Evolutionary conservation across 2,797 vertebrate species (phyloP).

Genomic region (Mareca strepera): DNA sequence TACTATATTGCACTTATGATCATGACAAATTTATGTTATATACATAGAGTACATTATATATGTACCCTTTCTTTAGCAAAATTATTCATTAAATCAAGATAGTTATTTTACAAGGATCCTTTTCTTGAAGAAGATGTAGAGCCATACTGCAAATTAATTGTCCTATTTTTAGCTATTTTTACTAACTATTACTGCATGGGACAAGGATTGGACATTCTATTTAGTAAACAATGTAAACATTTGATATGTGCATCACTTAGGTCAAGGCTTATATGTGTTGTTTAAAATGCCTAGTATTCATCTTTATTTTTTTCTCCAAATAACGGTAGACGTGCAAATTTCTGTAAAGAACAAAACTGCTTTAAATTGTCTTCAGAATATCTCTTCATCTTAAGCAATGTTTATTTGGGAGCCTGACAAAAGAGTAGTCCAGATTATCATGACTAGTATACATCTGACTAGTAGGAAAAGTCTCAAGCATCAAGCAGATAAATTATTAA

Average conservation of each 20-base stretch:
- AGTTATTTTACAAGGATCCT: neutral
- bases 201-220: neutral
- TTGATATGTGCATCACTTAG: neutral
- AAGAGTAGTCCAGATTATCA: neutral
- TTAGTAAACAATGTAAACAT: neutral
- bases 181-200: neutral
- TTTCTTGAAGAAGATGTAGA: neutral
- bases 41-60: neutral
- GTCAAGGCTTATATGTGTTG: neutral
- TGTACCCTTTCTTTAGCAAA: neutral
- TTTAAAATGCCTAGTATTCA: neutral
- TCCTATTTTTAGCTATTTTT: neutral
- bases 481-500: neutral
- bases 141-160: neutral
- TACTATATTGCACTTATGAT: neutral
- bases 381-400: neutral
- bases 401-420: neutral
- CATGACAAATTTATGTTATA: neutral
- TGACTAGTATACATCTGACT: neutral
- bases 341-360: neutral
- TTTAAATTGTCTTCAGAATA: neutral
- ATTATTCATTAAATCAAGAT: neutral
- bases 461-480: neutral
- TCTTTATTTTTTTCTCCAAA: neutral
- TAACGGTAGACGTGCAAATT: neutral